Conservation (phyloP, 2,113 vertebrate genomes). For the Carollia perspicillata region DNA sequence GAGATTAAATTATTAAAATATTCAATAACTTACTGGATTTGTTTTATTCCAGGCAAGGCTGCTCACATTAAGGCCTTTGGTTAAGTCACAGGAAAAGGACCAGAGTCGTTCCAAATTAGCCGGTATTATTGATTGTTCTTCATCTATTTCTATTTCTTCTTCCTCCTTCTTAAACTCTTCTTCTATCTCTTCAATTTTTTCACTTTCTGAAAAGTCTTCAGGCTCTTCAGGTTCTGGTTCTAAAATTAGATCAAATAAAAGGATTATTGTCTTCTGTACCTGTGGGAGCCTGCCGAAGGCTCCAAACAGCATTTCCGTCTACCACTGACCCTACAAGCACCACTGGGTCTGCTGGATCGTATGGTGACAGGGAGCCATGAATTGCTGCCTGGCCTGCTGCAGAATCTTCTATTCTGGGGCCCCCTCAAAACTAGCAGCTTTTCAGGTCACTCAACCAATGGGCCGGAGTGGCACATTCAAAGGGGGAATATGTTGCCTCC, state of each 20-base stretch:
- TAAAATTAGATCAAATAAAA: conserved; percentile 50
- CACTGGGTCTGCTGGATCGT: neutral
- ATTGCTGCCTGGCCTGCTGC: neutral
- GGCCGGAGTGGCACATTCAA: neutral
- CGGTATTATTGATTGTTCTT: conserved; percentile 23
- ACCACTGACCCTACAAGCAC: neutral
- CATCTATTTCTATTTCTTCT: conserved; percentile 23
- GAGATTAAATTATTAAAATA: neutral
- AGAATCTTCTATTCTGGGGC: neutral
- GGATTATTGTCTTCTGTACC: neutral
- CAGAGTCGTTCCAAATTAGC: conserved; percentile 87
- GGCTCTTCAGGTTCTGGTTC: conserved; percentile 38
- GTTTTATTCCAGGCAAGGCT: conserved; percentile 91
- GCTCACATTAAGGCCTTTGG: conserved; percentile 83
- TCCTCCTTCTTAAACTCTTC: neutral
- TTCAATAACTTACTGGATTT: conserved; percentile 83
- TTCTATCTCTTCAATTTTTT: neutral
- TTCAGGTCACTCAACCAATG: neutral
- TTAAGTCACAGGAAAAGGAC: conserved; percentile 88
- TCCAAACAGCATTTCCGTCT: neutral
- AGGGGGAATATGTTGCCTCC: neutral
- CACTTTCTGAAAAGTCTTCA: neutral
- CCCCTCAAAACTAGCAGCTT: neutral
- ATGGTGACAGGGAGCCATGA: neutral
- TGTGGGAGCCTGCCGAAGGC: neutral